Conservation (phyloP, 2,113 vertebrate genomes). For the Potamarius usumacintae region DNA sequence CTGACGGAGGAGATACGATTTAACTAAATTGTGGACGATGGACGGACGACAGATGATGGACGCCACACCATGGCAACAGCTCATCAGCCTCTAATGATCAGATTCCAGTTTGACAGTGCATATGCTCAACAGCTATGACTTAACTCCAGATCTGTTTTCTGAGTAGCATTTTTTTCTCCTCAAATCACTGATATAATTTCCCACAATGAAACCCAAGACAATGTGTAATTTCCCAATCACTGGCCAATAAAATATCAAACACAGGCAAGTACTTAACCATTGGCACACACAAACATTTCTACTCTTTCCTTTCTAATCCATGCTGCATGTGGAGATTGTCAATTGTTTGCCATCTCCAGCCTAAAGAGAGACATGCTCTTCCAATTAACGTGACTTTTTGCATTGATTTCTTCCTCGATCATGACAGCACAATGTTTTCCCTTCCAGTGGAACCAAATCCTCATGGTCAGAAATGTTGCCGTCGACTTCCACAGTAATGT, state of each 20-base stretch:
- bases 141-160: not conserved
- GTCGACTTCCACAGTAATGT: constrained; percentile 22
- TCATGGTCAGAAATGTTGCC: constrained; percentile 14
- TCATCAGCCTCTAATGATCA: not conserved
- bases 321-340: not conserved
- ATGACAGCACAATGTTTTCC: not conserved
- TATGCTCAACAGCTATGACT: constrained; percentile 21
- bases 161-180: not conserved
- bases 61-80: too few species aligned
- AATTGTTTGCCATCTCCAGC: constrained; percentile 34
- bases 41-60: too few species aligned
- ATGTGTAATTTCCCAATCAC: constrained; percentile 33
- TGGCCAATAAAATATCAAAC: constrained; percentile 53
- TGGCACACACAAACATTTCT: constrained; percentile 55
- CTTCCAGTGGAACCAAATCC: constrained; percentile 21
- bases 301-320: constrained; percentile 46
- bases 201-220: not conserved
- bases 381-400: constrained; percentile 51
- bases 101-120: not conserved
- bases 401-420: constrained; percentile 38
- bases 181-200: constrained; percentile 9
- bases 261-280: constrained; percentile 52
- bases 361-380: constrained; percentile 32
- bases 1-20: too few species aligned
- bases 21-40: too few species aligned